phyloP scores from a whole-genome alignment of 2,797 vertebrate genomes.

The Scolopax bukidnonensis region DNA sequence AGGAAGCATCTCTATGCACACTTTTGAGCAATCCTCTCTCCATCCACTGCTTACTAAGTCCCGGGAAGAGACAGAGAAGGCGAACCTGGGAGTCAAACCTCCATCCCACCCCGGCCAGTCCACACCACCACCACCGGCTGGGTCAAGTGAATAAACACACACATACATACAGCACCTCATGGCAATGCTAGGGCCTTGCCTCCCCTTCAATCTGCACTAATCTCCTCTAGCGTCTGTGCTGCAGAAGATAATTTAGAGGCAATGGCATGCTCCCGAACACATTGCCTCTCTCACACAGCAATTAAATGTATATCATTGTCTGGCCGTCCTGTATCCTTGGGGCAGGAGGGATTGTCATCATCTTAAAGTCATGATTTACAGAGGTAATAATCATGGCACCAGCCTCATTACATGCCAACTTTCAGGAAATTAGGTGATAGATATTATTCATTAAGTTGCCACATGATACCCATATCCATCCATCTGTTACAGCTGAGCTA shows the following conservation, averaged over 20 bases:
- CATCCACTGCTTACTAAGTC: background rate
- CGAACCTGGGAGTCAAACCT: background rate
- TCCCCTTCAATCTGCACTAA: constrained; percentile 23
- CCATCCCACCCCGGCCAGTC: background rate
- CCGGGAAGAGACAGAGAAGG: background rate
- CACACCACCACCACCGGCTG: background rate
- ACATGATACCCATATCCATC: constrained; percentile 51
- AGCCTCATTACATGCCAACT: constrained; percentile 63
- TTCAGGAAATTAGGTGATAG: constrained; percentile 69
- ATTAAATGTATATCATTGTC: constrained; percentile 62
- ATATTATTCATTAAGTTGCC: constrained; percentile 74
- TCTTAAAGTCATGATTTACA: constrained; percentile 71
- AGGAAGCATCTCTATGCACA: background rate
- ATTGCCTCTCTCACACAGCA: constrained; percentile 21
- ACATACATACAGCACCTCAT: background rate
- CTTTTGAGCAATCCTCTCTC: background rate
- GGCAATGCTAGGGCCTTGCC: background rate
- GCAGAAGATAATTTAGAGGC: constrained; percentile 42
- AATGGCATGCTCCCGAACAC: background rate
- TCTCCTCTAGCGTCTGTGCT: background rate
- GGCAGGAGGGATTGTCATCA: constrained; percentile 53
- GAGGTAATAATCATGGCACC: constrained; percentile 68
- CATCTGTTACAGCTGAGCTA: constrained; percentile 65
- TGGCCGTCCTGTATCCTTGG: constrained; percentile 33
- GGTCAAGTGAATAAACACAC: background rate